Conservation (phyloP, 1,140 invertebrate genomes). For the Oedothorax gibbosus region DNA sequence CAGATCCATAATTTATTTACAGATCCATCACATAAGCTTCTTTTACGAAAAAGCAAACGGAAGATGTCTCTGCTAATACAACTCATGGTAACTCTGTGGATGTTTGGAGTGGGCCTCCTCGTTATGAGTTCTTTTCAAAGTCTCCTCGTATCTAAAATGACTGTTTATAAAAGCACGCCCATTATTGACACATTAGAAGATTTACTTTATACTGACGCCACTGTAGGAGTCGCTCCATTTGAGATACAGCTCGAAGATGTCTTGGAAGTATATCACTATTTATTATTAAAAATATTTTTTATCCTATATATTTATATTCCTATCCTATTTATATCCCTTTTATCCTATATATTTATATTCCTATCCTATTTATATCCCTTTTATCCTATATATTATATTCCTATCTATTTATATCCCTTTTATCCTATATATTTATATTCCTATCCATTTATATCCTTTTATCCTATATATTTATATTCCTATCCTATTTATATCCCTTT, state of each 20-base stretch:
- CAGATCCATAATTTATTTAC: too few relatives aligned
- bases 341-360: too few relatives aligned
- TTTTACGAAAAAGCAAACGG: background rate
- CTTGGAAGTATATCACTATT: background rate
- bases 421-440: too few relatives aligned
- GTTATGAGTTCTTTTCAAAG: slow-evolving; percentile 40
- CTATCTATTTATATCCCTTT: too few relatives aligned
- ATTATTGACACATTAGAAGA: slow-evolving; percentile 17
- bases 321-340: too few relatives aligned
- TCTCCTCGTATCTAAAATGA: slow-evolving; percentile 26
- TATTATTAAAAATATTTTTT: too few relatives aligned
- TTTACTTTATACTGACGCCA: background rate
- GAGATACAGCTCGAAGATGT: slow-evolving; percentile 38
- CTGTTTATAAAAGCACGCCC: slow-evolving; percentile 15
- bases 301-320: too few relatives aligned
- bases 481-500: too few relatives aligned
- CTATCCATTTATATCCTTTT: too few relatives aligned
- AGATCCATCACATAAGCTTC: slow-evolving; percentile 1
- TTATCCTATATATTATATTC: too few relatives aligned
- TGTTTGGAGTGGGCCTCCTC: slow-evolving; percentile 4
- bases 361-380: too few relatives aligned
- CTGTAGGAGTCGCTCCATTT: background rate
- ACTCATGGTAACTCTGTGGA: slow-evolving; percentile 5
- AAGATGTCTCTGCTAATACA: background rate
- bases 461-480: too few relatives aligned